Percentiles rank a stretch among this genome's conserved stretches.
Evolutionary conservation across 2,888 invertebrate genomes (phyloP).

Genomic region (Blastobasis lacticolella): DNA sequence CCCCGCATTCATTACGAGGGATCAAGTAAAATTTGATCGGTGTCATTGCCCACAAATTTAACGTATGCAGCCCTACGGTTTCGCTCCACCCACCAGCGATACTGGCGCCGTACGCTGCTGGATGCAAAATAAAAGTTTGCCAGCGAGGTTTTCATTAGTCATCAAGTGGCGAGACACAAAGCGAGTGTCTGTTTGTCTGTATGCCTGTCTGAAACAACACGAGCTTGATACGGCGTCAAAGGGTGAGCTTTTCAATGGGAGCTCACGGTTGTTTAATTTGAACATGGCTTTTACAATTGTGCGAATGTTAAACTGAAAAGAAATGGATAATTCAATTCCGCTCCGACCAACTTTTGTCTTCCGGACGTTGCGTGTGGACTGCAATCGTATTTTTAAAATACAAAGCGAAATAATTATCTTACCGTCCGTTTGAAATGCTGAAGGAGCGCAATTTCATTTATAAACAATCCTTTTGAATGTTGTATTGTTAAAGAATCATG

Average conservation of each 20-base stretch:
- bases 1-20: slow-evolving; percentile 29
- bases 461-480: no score
- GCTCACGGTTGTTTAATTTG: slow-evolving; percentile 43
- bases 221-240: slow-evolving; percentile 52
- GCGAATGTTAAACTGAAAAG: background rate
- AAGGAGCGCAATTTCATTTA: no score
- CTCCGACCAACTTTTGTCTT: no score
- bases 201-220: slow-evolving; percentile 58
- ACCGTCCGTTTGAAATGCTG: no score
- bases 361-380: no score
- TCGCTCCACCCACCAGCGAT: no score
- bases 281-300: slow-evolving; percentile 22
- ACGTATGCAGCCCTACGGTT: background rate
- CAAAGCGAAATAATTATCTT: no score
- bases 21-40: slow-evolving; percentile 35
- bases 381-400: no score
- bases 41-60: slow-evolving; percentile 11
- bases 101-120: no score
- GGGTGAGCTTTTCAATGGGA: slow-evolving; percentile 27
- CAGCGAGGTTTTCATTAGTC: slow-evolving; percentile 49
- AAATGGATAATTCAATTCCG: no score
- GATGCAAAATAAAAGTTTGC: slow-evolving; percentile 4
- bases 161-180: slow-evolving; percentile 46
- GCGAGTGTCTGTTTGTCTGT: slow-evolving; percentile 54
- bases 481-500: no score